Percentiles rank a stretch among this genome's conserved stretches.
phyloP scores from a whole-genome alignment of 2,888 invertebrate genomes.

The Bellardia pandia region DNA sequence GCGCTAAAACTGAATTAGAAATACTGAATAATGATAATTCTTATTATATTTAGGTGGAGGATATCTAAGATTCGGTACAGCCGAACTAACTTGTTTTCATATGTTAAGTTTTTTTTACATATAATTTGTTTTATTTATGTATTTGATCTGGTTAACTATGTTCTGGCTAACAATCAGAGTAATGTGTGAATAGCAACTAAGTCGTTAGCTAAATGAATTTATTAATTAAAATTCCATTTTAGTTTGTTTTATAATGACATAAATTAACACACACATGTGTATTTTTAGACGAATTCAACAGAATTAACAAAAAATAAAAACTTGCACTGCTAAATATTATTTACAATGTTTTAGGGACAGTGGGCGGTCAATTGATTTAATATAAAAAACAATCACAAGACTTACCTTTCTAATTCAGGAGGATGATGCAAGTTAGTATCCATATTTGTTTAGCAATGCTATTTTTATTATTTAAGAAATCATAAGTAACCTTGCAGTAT shows the following conservation, averaged over 20 bases:
- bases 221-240: background rate
- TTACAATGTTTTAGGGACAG: background rate
- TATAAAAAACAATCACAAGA: background rate
- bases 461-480: background rate
- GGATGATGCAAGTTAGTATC: constrained; percentile 67
- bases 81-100: too few species aligned
- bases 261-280: too few species aligned
- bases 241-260: too few species aligned
- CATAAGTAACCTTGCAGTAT: background rate
- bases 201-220: background rate
- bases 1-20: too few species aligned
- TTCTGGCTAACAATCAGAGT: background rate
- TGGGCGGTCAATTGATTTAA: constrained; percentile 1
- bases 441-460: constrained; percentile 53
- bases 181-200: too few species aligned
- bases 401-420: constrained; percentile 69
- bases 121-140: too few species aligned
- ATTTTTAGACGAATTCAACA: constrained; percentile 2
- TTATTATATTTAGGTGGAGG: too few species aligned
- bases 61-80: too few species aligned
- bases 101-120: too few species aligned
- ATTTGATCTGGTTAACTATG: too few species aligned
- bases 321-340: constrained; percentile 16
- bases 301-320: constrained; percentile 2
- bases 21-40: too few species aligned